Evolutionary conservation across 2,888 invertebrate species (phyloP).

Genomic region (Rhyacophila evoluta): DNA sequence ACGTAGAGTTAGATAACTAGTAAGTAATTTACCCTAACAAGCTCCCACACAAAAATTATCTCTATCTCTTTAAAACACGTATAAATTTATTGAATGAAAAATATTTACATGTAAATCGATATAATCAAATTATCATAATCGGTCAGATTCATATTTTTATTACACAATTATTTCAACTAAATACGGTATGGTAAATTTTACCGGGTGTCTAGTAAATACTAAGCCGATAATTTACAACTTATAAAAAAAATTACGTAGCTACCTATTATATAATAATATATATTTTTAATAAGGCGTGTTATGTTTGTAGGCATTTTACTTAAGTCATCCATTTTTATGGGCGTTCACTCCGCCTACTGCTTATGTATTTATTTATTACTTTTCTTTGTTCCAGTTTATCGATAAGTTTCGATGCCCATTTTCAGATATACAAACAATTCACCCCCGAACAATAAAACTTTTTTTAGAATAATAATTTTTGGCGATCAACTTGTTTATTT

Average conservation of each 20-base stretch:
- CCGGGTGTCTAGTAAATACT: background rate
- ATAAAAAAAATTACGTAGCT: background rate
- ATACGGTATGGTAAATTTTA: constrained; percentile 1
- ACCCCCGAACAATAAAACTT: background rate
- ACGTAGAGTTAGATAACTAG: background rate
- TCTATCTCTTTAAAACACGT: background rate
- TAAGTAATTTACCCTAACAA: background rate
- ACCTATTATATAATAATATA: background rate
- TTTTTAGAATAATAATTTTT: no score
- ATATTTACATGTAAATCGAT: constrained; percentile 9
- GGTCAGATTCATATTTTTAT: constrained; percentile 8
- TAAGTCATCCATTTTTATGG: constrained; percentile 24
- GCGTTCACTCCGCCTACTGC: background rate
- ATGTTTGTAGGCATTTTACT: background rate
- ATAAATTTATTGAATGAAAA: background rate
- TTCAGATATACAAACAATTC: background rate
- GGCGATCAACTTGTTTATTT: no score
- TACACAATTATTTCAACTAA: constrained; percentile 12
- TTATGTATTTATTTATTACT: constrained; percentile 5
- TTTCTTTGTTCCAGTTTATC: constrained; percentile 22
- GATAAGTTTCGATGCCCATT: background rate
- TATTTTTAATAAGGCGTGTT: background rate
- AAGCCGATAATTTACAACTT: background rate
- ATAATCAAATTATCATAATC: constrained; percentile 14
- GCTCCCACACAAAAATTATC: constrained; percentile 4